A percentile compares a stretch with the other conserved stretches of the same genome.
phyloP scores from a whole-genome alignment of 2,888 invertebrate genomes.

The Philereme transversata region DNA sequence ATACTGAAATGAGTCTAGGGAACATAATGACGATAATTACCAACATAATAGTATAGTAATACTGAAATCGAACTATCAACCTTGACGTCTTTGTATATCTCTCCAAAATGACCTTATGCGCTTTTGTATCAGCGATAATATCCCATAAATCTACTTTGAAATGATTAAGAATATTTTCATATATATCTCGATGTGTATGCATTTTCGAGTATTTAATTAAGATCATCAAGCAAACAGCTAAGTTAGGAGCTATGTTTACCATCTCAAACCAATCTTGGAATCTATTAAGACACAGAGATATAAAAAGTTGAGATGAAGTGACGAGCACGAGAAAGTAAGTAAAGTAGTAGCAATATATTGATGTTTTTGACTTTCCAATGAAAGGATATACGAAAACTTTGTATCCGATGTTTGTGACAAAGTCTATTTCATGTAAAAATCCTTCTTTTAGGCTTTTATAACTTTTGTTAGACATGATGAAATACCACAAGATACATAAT shows the following conservation, averaged over 20 bases:
- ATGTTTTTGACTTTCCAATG: conserved; percentile 46
- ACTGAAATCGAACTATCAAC: conserved; percentile 53
- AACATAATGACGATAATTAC: conserved; percentile 56
- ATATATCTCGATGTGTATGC: conserved; percentile 50
- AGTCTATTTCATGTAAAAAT: conserved; percentile 55
- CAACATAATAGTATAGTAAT: conserved; percentile 55
- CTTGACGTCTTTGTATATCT: conserved; percentile 50
- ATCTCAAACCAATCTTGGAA: conserved; percentile 61
- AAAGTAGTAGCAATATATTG: conserved; percentile 46
- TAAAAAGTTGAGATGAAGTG: conserved; percentile 55
- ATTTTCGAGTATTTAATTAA: conserved; percentile 60
- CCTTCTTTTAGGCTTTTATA: conserved; percentile 43
- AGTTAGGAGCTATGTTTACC: conserved; percentile 66
- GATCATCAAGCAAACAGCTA: conserved; percentile 64
- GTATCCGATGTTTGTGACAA: conserved; percentile 49
- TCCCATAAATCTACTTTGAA: conserved; percentile 59
- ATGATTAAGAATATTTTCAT: conserved; percentile 56
- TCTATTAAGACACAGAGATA: conserved; percentile 53
- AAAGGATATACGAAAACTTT: conserved; percentile 65
- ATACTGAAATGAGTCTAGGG: conserved; percentile 66
- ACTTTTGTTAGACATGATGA: conserved; percentile 37
- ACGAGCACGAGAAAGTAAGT: conserved; percentile 47
- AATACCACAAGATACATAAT: not conserved
- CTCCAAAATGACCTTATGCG: conserved; percentile 50
- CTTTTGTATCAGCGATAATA: conserved; percentile 44